phyloP scores from a whole-genome alignment of 2,797 vertebrate species.

The Malacoctenus gilli region DNA sequence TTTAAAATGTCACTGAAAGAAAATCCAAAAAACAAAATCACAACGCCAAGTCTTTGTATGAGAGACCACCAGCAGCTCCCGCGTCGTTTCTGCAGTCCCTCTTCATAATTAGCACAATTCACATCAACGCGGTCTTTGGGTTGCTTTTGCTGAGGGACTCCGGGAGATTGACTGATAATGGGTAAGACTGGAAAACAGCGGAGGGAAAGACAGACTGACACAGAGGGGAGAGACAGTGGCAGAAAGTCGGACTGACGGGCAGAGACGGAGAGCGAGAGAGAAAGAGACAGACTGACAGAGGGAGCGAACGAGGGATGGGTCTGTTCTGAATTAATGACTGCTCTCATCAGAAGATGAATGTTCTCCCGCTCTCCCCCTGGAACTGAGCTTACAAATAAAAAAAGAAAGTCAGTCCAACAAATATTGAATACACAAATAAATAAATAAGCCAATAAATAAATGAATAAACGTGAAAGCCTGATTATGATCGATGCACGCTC shows the following conservation, averaged over 20 bases:
- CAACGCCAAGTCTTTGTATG: background rate
- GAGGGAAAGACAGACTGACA: conserved; percentile 47
- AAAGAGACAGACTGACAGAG: conserved; percentile 67
- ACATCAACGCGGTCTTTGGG: background rate
- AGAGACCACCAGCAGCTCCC: background rate
- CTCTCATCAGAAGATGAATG: conserved; percentile 78
- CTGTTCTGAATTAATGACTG: conserved; percentile 80
- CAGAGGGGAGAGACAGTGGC: conserved; percentile 35
- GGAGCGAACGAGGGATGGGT: conserved; percentile 62
- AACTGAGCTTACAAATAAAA: conserved; percentile 69
- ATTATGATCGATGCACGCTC: conserved; percentile 57
- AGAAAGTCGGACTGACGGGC: conserved; percentile 55
- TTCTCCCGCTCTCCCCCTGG: conserved; percentile 66
- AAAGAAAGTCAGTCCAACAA: conserved; percentile 71
- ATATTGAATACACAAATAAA: conserved; percentile 75
- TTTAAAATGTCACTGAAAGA: background rate
- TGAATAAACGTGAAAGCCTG: conserved; percentile 68
- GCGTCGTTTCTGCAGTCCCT: background rate
- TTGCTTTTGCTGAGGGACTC: conserved; percentile 14
- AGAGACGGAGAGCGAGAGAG: too few species aligned
- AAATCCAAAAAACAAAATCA: background rate
- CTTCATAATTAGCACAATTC: conserved; percentile 22
- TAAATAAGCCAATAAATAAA: conserved; percentile 73
- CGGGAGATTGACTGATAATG: conserved; percentile 12
- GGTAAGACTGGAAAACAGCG: conserved; percentile 34